Percentiles rank a stretch among this genome's conserved stretches.
phyloP scores from a whole-genome alignment of 2,888 invertebrate genomes.

The Troides oblongomaculatus region DNA sequence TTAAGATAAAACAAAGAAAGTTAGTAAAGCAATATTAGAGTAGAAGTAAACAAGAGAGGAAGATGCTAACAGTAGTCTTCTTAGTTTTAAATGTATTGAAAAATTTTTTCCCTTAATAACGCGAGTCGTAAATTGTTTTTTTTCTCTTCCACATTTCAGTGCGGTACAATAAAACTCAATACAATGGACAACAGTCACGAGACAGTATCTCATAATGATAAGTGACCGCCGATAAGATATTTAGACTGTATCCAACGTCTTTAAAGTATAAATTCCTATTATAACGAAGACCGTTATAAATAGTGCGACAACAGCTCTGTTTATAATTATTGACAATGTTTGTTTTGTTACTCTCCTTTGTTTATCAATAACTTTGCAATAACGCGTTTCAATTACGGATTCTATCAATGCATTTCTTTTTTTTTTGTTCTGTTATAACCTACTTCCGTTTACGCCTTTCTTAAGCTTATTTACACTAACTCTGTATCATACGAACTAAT shows the following conservation, averaged over 20 bases:
- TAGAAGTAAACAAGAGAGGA: too few relatives aligned
- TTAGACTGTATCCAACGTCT: neutral
- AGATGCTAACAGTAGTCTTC: too few relatives aligned
- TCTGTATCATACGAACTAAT: neutral
- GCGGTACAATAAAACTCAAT: neutral
- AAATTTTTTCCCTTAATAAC: too few relatives aligned
- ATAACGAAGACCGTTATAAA: slow-evolving; percentile 5
- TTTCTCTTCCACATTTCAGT: neutral
- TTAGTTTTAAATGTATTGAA: too few relatives aligned
- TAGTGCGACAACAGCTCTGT: slow-evolving; percentile 16
- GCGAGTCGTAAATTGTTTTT: neutral
- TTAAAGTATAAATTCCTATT: slow-evolving; percentile 11
- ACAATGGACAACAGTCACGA: slow-evolving; percentile 10
- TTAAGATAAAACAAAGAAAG: too few relatives aligned
- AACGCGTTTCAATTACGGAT: slow-evolving; percentile 11
- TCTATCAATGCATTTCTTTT: neutral
- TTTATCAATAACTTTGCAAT: slow-evolving; percentile 25
- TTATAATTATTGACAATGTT: slow-evolving; percentile 18
- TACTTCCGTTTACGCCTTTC: neutral
- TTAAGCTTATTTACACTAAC: neutral
- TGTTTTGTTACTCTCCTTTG: slow-evolving; percentile 23
- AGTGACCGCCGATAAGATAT: neutral
- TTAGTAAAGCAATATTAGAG: too few relatives aligned
- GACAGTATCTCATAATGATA: slow-evolving; percentile 19
- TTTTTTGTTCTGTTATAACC: neutral